These are phyloP conservation scores for Sakesphorus luctuosus DNA, from an alignment of 2,113 vertebrate genomes.

Conservation along the genomic window DNA sequence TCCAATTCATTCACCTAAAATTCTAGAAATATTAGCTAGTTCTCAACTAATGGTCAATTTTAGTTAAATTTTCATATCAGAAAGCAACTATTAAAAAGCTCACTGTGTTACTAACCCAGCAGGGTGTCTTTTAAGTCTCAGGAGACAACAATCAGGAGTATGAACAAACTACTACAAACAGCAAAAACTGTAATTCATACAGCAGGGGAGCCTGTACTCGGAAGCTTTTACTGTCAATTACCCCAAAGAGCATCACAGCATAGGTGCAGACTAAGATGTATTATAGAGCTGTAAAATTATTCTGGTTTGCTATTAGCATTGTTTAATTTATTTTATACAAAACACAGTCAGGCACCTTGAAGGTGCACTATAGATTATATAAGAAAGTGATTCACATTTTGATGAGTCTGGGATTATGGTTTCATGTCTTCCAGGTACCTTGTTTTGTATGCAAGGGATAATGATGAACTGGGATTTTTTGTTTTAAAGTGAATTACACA, in stretches of 20 bases:
- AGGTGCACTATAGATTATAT: neutral
- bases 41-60: neutral
- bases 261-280: conserved; percentile 45
- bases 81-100: neutral
- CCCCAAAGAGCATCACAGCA: conserved; percentile 41
- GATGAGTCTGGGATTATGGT: neutral
- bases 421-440: neutral
- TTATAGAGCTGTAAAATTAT: conserved; percentile 50
- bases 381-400: neutral
- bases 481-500: neutral
- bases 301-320: conserved; percentile 31
- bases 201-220: neutral
- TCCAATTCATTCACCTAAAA: conserved; percentile 12
- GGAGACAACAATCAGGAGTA: conserved; percentile 15
- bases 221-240: conserved; percentile 60
- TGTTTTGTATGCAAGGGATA: neutral
- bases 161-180: conserved; percentile 26
- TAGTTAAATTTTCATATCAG: neutral
- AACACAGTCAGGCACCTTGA: conserved; percentile 10
- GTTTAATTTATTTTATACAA: conserved; percentile 31
- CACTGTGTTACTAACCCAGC: neutral
- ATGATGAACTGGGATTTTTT: neutral
- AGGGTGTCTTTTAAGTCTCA: conserved; percentile 43
- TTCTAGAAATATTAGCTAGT: neutral
- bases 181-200: conserved; percentile 41